Evolutionary conservation across 2,888 invertebrate species (phyloP), one percentile per base, ranked within the genome.

Genomic region (Microctonus hyperodae): DNA sequence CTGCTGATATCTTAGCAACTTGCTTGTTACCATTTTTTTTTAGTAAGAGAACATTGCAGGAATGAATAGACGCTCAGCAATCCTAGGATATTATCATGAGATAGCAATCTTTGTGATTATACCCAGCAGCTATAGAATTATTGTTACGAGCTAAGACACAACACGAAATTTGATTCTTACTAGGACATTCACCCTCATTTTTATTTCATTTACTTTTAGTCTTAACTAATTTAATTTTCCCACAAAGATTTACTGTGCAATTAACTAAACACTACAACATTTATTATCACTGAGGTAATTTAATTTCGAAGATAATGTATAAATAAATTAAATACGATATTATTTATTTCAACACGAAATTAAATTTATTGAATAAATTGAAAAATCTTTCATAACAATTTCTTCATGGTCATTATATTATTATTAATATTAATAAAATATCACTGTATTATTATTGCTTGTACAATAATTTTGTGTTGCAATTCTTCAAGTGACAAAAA

Each of bases 1-100:
- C 13, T 25, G 40, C 51, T 37, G 51, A 63, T 63, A 59, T 67
- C 67, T 51, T 22, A 51, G 53, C 44, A 44, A 44, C 6, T 16
- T 31, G 50, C 67, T 64, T 59, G 67, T 67, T 67, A 67, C 63
- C 51, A 67, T 67, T 67, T 67, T 67, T 31, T 55, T 35, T 33
- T 58, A n/a, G 40, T 40, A 7, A 37, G 22, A n/a, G 58, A 58
- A 35, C 20, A 13, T 33, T 58, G 35, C 20, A 60, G 23, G 35
- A 58, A 56, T 57, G 61, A 57, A 59, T 67, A 64, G 58, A 55
- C 67, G 53, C 51, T n/a, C 44, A 64, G 63, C 67, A 63, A 67
- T 63, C 20, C 44, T 59, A n/a, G 55, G 48, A 67, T 59, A 67
- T 67, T 67, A 67, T 67, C 63, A 63, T 59, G 22, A 59, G 67